Evolutionary conservation across 1,140 invertebrate genomes (phyloP).

Genomic region (Maniola jurtina): DNA sequence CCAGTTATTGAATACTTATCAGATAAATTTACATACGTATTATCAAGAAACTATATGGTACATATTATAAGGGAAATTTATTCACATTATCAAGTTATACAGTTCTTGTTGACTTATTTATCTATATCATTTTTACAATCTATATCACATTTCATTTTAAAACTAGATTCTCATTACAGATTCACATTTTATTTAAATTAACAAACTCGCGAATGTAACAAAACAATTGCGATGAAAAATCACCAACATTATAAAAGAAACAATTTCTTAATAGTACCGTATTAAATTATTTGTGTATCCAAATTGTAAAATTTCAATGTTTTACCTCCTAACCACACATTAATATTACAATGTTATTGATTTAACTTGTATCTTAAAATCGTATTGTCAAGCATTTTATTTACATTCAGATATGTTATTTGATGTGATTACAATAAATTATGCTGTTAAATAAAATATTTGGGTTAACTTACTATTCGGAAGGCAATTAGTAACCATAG

Average conservation of each 20-base stretch:
- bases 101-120: conserved; percentile 65
- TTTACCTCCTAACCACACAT: conserved; percentile 25
- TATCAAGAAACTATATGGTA: conserved; percentile 47
- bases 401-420: conserved; percentile 76
- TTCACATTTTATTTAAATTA: conserved; percentile 4
- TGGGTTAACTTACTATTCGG: neutral
- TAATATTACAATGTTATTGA: conserved; percentile 33
- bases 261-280: conserved; percentile 24
- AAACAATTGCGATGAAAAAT: conserved; percentile 22
- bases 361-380: conserved; percentile 64
- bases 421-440: conserved; percentile 49
- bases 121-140: conserved; percentile 67
- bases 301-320: conserved; percentile 30
- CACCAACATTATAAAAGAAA: conserved; percentile 26
- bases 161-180: conserved; percentile 43
- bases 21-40: conserved; percentile 46
- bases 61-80: conserved; percentile 44
- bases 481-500: conserved; percentile 10
- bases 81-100: conserved; percentile 45
- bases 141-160: conserved; percentile 77
- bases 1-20: conserved; percentile 39
- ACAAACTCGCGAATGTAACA: conserved; percentile 14
- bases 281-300: conserved; percentile 27
- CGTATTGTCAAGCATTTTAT: conserved; percentile 77
- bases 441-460: conserved; percentile 6